Conservation (phyloP, 2,888 invertebrate genomes). For the Cistogaster globosa region DNA sequence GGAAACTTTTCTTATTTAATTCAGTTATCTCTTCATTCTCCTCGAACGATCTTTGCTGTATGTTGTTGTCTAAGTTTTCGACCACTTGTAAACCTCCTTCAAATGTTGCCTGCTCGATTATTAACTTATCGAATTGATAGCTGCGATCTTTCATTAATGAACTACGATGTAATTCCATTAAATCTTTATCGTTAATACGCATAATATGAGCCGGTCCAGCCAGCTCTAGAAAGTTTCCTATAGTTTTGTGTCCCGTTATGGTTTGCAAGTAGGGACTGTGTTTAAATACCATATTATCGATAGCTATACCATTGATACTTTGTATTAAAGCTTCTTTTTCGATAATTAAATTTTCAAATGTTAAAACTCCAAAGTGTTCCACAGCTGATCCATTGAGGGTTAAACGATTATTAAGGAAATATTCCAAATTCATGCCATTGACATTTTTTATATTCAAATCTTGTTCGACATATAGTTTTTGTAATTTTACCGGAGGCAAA, state of each 20-base stretch:
- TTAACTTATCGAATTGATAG: slow-evolving; percentile 77
- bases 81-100: slow-evolving; percentile 73
- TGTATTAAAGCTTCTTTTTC: slow-evolving; percentile 74
- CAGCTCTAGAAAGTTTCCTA: slow-evolving; percentile 75
- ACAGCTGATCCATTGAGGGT: slow-evolving; percentile 75
- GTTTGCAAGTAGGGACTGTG: slow-evolving; percentile 75
- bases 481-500: slow-evolving; percentile 74
- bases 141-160: slow-evolving; percentile 76
- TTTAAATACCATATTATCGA: slow-evolving; percentile 76
- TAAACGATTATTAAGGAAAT: slow-evolving; percentile 78
- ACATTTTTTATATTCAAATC: slow-evolving; percentile 74
- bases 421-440: slow-evolving; percentile 77
- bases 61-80: slow-evolving; percentile 5
- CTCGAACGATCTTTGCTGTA: slow-evolving; percentile 34
- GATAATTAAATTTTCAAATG: slow-evolving; percentile 77
- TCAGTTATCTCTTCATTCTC: background rate
- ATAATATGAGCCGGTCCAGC: slow-evolving; percentile 77
- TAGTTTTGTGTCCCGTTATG: slow-evolving; percentile 76
- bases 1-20: slow-evolving; percentile 7
- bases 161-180: slow-evolving; percentile 76
- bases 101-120: slow-evolving; percentile 76
- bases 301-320: slow-evolving; percentile 77
- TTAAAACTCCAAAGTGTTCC: slow-evolving; percentile 78
- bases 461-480: slow-evolving; percentile 70
- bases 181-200: slow-evolving; percentile 76